phyloP scores from a whole-genome alignment of 2,797 vertebrate species.

The Melanotaenia maccullochi region DNA sequence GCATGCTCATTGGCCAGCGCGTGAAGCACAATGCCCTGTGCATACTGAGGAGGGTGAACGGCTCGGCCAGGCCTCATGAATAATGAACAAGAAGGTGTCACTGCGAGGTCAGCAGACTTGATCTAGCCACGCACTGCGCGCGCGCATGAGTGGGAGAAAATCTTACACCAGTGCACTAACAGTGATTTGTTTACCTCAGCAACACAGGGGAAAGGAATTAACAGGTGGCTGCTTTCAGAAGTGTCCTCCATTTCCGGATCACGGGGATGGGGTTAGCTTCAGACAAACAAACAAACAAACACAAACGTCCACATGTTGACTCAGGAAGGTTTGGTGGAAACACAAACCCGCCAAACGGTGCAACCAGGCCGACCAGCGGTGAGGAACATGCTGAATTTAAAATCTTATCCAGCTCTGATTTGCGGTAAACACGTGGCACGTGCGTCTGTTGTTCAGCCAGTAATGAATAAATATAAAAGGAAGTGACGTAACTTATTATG shows the following conservation, averaged over 20 bases:
- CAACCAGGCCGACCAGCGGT: too few species aligned
- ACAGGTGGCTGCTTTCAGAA: slow-evolving; percentile 47
- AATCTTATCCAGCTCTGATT: too few species aligned
- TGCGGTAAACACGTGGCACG: too few species aligned
- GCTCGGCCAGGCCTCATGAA: slow-evolving; percentile 90
- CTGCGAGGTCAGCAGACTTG: slow-evolving; percentile 93
- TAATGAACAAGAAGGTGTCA: slow-evolving; percentile 94
- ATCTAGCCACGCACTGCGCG: slow-evolving; percentile 40
- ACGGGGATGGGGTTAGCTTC: slow-evolving; percentile 20
- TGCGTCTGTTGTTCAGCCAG: too few species aligned
- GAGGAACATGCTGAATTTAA: too few species aligned
- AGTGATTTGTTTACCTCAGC: slow-evolving; percentile 43
- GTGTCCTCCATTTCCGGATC: slow-evolving; percentile 47
- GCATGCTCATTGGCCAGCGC: neutral
- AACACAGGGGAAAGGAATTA: slow-evolving; percentile 45
- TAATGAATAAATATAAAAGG: too few species aligned
- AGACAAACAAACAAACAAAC: slow-evolving; percentile 23
- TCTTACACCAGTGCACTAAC: neutral
- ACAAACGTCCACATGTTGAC: slow-evolving; percentile 37
- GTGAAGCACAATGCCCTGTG: slow-evolving; percentile 68
- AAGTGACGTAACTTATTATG: too few species aligned
- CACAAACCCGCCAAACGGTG: neutral
- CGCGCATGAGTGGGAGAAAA: slow-evolving; percentile 26
- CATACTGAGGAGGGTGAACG: slow-evolving; percentile 92
- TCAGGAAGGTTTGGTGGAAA: slow-evolving; percentile 4